Percentiles rank a stretch among this genome's conserved stretches.
Conservation (phyloP, 2,797 vertebrate species). For the Taeniopygia guttata region DNA sequence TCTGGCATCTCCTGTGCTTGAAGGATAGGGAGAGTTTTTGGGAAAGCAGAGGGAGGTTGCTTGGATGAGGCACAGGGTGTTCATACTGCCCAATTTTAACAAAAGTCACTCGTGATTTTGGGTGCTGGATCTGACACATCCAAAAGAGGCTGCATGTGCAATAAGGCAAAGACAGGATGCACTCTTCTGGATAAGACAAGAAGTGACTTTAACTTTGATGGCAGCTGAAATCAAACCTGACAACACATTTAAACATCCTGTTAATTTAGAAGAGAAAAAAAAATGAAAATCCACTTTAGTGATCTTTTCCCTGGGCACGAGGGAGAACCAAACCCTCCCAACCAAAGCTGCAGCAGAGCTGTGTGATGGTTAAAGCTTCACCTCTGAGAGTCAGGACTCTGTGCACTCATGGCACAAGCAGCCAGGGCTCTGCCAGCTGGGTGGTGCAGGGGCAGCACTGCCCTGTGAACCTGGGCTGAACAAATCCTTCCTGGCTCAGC, state of each 20-base stretch:
- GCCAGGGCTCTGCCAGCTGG: background rate
- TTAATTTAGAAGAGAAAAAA: background rate
- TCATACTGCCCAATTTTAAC: background rate
- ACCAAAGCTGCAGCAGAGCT: background rate
- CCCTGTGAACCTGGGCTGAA: background rate
- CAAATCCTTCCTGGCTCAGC: background rate
- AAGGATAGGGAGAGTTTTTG: background rate
- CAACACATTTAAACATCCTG: background rate
- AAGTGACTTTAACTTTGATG: background rate
- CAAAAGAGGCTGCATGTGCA: background rate
- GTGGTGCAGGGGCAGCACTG: background rate
- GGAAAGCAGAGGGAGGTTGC: background rate
- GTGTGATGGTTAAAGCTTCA: background rate
- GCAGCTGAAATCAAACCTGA: background rate
- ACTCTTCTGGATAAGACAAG: background rate
- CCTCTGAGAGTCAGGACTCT: background rate
- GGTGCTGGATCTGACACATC: background rate
- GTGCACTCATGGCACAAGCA: background rate
- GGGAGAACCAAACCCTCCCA: background rate
- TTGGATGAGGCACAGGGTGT: rapidly evolving
- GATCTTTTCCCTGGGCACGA: background rate
- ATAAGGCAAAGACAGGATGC: background rate
- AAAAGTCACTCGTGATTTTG: background rate
- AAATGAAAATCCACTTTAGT: background rate
- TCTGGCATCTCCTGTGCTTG: background rate